These are phyloP conservation scores for Lutraria lutraria DNA, from an alignment of 2,888 invertebrate species.

Conservation along the genomic window DNA sequence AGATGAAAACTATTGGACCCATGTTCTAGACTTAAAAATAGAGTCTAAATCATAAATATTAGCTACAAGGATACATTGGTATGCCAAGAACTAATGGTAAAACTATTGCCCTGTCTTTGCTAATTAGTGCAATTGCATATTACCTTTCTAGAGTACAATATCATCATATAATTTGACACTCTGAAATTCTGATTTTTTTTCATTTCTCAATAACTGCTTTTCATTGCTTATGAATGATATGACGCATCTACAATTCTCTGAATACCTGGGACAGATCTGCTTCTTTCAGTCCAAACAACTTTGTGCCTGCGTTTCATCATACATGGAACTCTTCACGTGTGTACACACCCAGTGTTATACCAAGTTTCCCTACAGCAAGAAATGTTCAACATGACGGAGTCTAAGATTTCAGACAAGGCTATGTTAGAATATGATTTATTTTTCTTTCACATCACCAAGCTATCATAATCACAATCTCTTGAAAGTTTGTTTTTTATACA, in stretches of 20 bases:
- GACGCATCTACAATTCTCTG: not conserved
- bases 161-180: not conserved
- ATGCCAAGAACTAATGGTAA: not conserved
- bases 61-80: not conserved
- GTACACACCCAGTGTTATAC: constrained; percentile 24
- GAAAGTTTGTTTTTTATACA: not conserved
- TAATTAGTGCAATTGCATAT: not conserved
- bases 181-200: not conserved
- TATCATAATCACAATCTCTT: not conserved
- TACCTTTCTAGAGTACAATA: not conserved
- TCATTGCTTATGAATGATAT: constrained; percentile 1
- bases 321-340: constrained; percentile 41
- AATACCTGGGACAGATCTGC: not conserved
- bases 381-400: constrained; percentile 26
- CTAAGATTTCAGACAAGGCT: not conserved
- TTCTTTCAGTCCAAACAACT: constrained; percentile 61
- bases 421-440: not conserved
- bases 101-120: not conserved
- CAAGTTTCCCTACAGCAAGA: constrained; percentile 27
- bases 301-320: constrained; percentile 63
- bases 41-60: not conserved
- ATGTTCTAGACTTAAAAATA: no score
- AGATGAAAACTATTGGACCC: no score
- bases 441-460: not conserved
- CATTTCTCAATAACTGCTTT: constrained; percentile 7